Evolutionary conservation across 2,113 vertebrate genomes (phyloP).

Genomic region (Euleptes europaea): DNA sequence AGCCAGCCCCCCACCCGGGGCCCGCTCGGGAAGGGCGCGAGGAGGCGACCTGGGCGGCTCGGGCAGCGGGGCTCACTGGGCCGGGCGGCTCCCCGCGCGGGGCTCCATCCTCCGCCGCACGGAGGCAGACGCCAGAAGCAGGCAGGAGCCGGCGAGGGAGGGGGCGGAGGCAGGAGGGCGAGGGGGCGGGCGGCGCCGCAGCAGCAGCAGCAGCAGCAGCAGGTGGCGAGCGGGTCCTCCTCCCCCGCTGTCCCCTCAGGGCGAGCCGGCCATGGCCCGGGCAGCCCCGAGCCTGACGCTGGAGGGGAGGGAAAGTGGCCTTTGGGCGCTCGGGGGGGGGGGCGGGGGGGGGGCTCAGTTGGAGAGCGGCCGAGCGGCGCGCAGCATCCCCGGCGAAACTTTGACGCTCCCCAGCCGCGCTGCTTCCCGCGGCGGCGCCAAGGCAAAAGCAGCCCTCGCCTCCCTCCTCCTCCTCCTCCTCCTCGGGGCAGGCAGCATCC

Average conservation of each 20-base stretch:
- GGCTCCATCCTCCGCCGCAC: constrained; percentile 64
- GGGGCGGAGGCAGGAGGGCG: not conserved
- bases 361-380: not conserved
- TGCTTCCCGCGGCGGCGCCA: not conserved
- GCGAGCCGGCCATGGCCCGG: constrained; percentile 54
- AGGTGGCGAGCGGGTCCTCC: not conserved
- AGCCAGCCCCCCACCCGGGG: not conserved
- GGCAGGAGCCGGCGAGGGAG: not conserved
- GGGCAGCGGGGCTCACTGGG: constrained; percentile 36
- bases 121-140: no score
- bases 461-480: no score
- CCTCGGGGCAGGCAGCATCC: no score
- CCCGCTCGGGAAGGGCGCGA: not conserved
- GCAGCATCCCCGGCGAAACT: constrained; percentile 40
- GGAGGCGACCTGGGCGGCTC: not conserved
- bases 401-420: not conserved
- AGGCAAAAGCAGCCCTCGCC: no score
- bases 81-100: not conserved
- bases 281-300: no score
- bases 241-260: constrained; percentile 16
- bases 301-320: no score
- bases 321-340: no score
- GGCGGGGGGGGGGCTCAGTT: not conserved
- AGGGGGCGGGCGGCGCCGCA: not conserved
- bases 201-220: not conserved